A percentile compares a stretch with the other conserved stretches of the same genome.
phyloP scores from a whole-genome alignment of 2,888 invertebrate genomes.

The Rugalucina vietnamica region DNA sequence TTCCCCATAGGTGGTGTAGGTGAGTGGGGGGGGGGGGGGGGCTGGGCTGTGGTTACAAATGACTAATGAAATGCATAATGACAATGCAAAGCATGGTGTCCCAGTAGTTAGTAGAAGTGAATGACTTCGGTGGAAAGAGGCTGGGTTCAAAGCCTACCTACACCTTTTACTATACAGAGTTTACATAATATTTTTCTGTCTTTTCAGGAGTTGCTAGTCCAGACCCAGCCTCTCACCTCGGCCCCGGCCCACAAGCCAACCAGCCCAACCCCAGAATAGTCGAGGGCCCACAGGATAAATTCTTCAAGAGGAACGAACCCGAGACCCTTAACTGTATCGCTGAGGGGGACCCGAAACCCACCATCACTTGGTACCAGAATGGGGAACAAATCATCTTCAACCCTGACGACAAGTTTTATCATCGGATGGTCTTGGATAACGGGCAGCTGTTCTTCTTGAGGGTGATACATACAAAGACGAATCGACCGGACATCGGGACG shows the following conservation, averaged over 20 bases:
- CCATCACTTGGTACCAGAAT: slow-evolving; percentile 97
- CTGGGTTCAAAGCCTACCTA: too few species aligned
- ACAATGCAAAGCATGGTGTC: too few species aligned
- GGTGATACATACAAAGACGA: slow-evolving; percentile 94
- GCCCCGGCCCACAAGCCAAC: slow-evolving; percentile 29
- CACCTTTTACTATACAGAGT: too few species aligned
- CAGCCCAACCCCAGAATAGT: slow-evolving; percentile 92
- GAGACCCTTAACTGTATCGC: slow-evolving; percentile 98
- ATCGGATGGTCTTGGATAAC: slow-evolving; percentile 92
- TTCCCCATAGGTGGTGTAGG: too few species aligned
- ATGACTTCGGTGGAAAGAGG: too few species aligned
- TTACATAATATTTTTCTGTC: too few species aligned
- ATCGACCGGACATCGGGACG: slow-evolving; percentile 91
- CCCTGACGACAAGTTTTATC: slow-evolving; percentile 90
- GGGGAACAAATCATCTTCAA: slow-evolving; percentile 89
- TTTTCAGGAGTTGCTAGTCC: slow-evolving; percentile 55
- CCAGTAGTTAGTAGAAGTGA: too few species aligned
- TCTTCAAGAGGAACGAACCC: slow-evolving; percentile 97
- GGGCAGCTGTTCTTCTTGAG: slow-evolving; percentile 97
- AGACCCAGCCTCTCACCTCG: slow-evolving; percentile 47
- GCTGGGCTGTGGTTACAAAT: too few species aligned
- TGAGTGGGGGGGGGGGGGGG: too few species aligned
- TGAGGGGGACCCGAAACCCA: slow-evolving; percentile 91
- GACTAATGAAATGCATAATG: too few species aligned
- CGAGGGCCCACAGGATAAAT: slow-evolving; percentile 98